Evolutionary conservation across 2,113 vertebrate species (phyloP).

Genomic region (Orthonyx spaldingii): DNA sequence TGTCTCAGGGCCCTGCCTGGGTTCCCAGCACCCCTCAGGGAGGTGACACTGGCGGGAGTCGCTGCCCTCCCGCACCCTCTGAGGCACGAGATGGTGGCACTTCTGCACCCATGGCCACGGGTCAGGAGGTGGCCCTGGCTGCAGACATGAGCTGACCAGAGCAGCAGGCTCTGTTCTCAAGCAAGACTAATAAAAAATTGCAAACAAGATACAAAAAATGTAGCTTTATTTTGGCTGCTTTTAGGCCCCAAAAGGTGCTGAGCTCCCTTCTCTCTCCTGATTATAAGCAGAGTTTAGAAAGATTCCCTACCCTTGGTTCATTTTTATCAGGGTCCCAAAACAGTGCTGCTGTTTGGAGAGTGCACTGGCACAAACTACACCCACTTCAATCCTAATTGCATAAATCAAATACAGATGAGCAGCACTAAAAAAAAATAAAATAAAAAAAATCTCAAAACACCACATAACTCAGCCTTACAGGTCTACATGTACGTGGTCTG

Average conservation of each 20-base stretch:
- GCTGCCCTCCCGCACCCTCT: rapidly evolving
- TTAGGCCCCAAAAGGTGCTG: rapidly evolving
- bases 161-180: background rate
- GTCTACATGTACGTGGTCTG: rapidly evolving
- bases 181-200: background rate
- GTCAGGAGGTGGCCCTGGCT: background rate
- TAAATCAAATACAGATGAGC: background rate
- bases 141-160: background rate
- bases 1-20: no score
- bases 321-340: background rate
- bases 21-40: background rate
- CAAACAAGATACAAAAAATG: no score
- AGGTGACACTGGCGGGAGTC: rapidly evolving
- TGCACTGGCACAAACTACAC: background rate
- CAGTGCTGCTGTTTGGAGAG: background rate
- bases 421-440: background rate
- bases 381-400: background rate
- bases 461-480: background rate
- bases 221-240: background rate
- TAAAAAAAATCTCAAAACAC: background rate
- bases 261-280: background rate
- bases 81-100: rapidly evolving
- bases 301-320: background rate
- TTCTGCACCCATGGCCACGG: rapidly evolving
- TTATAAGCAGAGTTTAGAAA: background rate